Percentiles rank a stretch among this genome's conserved stretches.
phyloP scores from a whole-genome alignment of 2,113 vertebrate genomes.

The Macrotus californicus region DNA sequence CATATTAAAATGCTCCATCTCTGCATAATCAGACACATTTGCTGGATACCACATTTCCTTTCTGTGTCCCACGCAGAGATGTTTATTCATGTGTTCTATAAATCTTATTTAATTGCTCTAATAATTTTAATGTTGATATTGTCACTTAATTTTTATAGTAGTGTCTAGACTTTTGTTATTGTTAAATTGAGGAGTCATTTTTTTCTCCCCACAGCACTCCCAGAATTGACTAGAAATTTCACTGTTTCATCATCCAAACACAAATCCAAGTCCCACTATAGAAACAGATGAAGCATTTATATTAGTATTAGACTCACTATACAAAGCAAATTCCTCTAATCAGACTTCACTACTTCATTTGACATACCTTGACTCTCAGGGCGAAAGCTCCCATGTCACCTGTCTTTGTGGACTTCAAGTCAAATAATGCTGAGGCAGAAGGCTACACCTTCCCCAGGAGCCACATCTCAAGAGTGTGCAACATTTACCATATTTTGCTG shows the following conservation, averaged over 20 bases:
- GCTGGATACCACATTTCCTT: neutral
- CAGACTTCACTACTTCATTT: neutral
- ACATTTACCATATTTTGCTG: neutral
- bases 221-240: constrained; percentile 1
- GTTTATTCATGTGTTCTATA: neutral
- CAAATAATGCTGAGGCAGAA: neutral
- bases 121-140: constrained; percentile 39
- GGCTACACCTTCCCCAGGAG: neutral
- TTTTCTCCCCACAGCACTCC: neutral
- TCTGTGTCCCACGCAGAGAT: neutral
- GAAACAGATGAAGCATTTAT: neutral
- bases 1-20: constrained; percentile 33
- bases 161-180: constrained; percentile 41
- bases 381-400: neutral
- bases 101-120: constrained; percentile 12
- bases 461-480: neutral
- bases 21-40: neutral
- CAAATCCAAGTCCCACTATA: constrained; percentile 20
- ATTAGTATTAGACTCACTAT: neutral
- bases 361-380: neutral
- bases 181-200: constrained; percentile 17
- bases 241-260: neutral
- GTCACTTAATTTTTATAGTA: constrained; percentile 24
- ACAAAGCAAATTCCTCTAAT: neutral
- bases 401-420: neutral